Percentiles rank a stretch among this genome's conserved stretches.
phyloP scores from a whole-genome alignment of 2,113 vertebrate species.

The Nibea coibor region DNA sequence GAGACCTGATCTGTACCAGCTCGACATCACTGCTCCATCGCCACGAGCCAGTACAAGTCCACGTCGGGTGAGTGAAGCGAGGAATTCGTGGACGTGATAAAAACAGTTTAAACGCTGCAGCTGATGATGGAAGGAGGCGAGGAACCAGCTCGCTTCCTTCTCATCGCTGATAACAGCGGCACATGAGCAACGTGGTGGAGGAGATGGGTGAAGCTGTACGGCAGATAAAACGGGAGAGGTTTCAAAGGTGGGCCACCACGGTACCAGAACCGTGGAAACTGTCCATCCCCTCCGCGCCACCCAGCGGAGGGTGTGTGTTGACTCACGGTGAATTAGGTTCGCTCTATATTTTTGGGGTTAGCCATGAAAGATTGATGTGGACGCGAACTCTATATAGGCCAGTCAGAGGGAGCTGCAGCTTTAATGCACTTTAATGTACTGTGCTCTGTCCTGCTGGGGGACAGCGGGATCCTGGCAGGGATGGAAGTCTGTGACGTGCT shows the following conservation, averaged over 20 bases:
- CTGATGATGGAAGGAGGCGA: too few species aligned
- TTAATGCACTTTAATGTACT: slow-evolving; percentile 51
- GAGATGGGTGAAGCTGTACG: too few species aligned
- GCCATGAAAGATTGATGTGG: slow-evolving; percentile 53
- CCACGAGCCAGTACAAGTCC: too few species aligned
- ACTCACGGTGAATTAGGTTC: slow-evolving; percentile 47
- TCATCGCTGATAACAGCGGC: too few species aligned
- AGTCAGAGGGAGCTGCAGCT: slow-evolving; percentile 18
- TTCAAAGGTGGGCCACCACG: too few species aligned
- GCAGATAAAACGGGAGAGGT: too few species aligned
- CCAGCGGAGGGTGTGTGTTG: not conserved
- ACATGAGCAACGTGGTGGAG: too few species aligned
- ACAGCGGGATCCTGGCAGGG: not conserved
- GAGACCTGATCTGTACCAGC: not conserved
- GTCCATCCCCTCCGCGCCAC: not conserved
- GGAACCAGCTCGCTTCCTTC: too few species aligned
- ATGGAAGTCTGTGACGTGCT: not conserved
- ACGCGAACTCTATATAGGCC: slow-evolving; percentile 51
- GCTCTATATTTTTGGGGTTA: slow-evolving; percentile 57
- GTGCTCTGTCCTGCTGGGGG: slow-evolving; percentile 6
- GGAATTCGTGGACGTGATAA: too few species aligned
- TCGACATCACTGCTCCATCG: too few species aligned
- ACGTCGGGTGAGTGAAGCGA: too few species aligned
- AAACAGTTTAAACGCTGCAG: too few species aligned
- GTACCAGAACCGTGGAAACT: not conserved